phyloP scores from a whole-genome alignment of 2,888 invertebrate genomes.

The Drosophila pseudotakahashii region DNA sequence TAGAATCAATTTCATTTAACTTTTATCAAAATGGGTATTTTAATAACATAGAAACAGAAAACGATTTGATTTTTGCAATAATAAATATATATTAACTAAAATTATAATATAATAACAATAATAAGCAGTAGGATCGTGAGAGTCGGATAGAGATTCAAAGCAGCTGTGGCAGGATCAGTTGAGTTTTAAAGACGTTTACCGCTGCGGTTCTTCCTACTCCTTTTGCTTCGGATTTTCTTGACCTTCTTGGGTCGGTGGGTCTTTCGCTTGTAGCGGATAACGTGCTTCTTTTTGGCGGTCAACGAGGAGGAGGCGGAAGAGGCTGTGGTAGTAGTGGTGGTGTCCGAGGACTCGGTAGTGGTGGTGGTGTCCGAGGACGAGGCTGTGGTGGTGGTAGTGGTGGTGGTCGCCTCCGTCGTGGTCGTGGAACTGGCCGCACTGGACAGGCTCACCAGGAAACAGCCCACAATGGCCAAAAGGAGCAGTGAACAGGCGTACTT shows the following conservation, averaged over 20 bases:
- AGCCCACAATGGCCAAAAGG: slow-evolving; percentile 16
- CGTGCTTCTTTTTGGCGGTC: slow-evolving; percentile 14
- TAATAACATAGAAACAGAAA: too few species aligned
- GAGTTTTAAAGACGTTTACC: not conserved
- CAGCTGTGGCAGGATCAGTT: not conserved
- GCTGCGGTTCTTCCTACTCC: not conserved
- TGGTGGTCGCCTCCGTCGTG: slow-evolving; percentile 10
- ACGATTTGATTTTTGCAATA: too few species aligned
- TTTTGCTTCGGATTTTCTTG: not conserved
- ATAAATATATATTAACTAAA: too few species aligned
- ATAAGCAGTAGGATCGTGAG: too few species aligned
- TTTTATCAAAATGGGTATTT: too few species aligned
- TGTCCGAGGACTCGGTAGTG: slow-evolving; percentile 8
- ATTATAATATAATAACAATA: too few species aligned
- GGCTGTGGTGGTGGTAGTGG: slow-evolving; percentile 8
- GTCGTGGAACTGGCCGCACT: slow-evolving; percentile 11
- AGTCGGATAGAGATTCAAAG: too few species aligned
- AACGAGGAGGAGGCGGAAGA: not conserved
- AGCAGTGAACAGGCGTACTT: slow-evolving; percentile 7
- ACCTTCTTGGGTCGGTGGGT: slow-evolving; percentile 2
- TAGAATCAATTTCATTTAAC: too few species aligned
- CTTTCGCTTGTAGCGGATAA: slow-evolving; percentile 2
- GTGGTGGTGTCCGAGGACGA: too few species aligned
- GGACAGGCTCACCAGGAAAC: slow-evolving; percentile 20
- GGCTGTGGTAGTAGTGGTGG: too few species aligned